These are phyloP conservation scores for Strigamia maritima DNA, from an alignment of 2,888 invertebrate genomes.

Conservation along the genomic window DNA sequence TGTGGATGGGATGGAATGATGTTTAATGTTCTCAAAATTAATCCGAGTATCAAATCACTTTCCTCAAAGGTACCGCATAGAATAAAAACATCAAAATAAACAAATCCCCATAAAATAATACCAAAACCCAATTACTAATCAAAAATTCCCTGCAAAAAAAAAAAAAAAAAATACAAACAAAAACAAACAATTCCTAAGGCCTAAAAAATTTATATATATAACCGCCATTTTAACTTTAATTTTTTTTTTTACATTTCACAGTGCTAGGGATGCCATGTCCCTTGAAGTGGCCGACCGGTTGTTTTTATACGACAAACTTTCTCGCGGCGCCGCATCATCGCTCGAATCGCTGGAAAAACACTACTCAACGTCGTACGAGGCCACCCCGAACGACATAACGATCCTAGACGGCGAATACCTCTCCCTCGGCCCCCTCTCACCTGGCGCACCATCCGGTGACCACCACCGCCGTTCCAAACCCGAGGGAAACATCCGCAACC, in stretches of 20 bases:
- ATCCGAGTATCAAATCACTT: background rate
- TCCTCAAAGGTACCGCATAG: background rate
- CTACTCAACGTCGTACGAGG: background rate
- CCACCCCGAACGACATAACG: background rate
- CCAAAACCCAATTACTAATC: background rate
- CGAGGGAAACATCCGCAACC: background rate
- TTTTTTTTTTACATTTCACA: background rate
- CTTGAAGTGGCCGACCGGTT: conserved; percentile 10
- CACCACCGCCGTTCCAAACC: background rate
- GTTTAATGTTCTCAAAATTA: conserved; percentile 14
- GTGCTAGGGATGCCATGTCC: conserved; percentile 19
- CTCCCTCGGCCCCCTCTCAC: background rate
- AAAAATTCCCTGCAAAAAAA: background rate
- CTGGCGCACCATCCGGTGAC: background rate
- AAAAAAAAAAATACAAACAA: background rate
- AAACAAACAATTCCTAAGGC: background rate
- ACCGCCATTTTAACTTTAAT: background rate
- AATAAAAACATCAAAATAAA: background rate
- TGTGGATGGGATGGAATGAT: conserved; percentile 19
- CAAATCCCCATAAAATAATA: background rate
- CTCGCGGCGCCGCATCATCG: background rate
- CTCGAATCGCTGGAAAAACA: background rate
- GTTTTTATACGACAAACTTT: background rate
- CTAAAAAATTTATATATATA: too few species aligned
- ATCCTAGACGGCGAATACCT: background rate